Evolutionary conservation across 2,113 vertebrate genomes (phyloP), one percentile per base, ranked within the genome.

Genomic region (Petrocephalus zakoni): DNA sequence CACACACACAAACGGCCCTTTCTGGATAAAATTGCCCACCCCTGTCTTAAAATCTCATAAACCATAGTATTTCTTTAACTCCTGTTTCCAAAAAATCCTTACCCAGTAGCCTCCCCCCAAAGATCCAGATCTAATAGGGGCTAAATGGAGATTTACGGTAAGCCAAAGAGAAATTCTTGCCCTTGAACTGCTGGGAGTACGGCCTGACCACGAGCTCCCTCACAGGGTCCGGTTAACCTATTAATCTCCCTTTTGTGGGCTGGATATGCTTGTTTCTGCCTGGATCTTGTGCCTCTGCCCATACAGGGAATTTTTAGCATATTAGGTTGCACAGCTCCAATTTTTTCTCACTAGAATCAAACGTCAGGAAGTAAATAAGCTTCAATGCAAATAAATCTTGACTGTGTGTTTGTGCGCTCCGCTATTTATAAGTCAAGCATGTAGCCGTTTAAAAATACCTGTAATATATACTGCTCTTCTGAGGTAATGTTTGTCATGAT

Each of bases 301-400:
- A 78, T 78, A 37, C 34, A 78, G 72, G 34, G 34, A 78, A 29
- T 68, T 78, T 78, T 78, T 13, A 2, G 72, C 34, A 17, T 75
- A 29, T 75, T 75, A 75, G 68, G n/a, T 72, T 9, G 34, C 72
- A 19, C 72, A 42, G 72, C 72, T 78, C 6, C 34, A 19, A 13
- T 78, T 78, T 78, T 42, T 5, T 78, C 72, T 2, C 72, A 7
- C 7, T 34, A 78, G 13, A 78, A 42, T 42, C 34, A 72, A 29
- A 17, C 15, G 0, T 7, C 34, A 78, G 72, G 34, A 78, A 37
- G 72, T 42, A 42, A 78, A 75, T 19, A 75, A 42, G 15, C 37
- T 78, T 78, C 72, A 78, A 42, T 78, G 72, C 72, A 78, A 78
- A 42, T 78, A 78, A 78, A 78, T 78, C 72, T 78, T 78, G 29